Conservation (phyloP, 2,113 vertebrate genomes). For the Canis aureus region DNA sequence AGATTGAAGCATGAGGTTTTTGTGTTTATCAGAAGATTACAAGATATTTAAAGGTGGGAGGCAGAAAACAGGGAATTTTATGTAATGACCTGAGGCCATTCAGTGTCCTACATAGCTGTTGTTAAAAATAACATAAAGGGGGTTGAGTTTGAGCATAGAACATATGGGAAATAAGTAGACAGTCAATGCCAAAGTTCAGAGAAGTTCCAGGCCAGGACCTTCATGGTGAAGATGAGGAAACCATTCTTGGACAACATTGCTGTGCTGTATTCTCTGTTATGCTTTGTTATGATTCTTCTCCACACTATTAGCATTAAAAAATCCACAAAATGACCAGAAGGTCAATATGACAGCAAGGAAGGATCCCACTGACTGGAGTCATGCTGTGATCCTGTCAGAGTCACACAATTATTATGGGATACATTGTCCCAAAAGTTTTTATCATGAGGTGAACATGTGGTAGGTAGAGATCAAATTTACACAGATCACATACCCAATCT, state of each 20-base stretch:
- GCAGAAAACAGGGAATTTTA: neutral
- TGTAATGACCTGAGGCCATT: neutral
- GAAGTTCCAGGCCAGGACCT: neutral
- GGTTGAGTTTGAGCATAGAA: neutral
- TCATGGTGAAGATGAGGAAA: neutral
- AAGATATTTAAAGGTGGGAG: neutral
- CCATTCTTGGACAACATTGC: neutral
- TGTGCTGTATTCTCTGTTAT: neutral
- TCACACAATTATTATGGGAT: slow-evolving; percentile 14
- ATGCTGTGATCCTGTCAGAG: slow-evolving; percentile 34
- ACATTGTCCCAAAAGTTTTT: neutral
- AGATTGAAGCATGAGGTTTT: neutral
- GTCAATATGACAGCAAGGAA: neutral
- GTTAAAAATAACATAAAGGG: neutral
- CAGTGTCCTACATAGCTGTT: neutral
- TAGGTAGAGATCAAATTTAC: slow-evolving; percentile 38
- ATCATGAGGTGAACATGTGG: neutral
- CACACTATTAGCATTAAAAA: neutral
- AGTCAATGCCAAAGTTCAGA: neutral
- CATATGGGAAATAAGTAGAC: neutral
- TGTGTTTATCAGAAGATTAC: neutral
- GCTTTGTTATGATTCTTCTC: neutral
- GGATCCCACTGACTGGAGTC: neutral
- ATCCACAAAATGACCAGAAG: neutral
- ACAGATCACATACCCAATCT: neutral